Evolutionary conservation across 2,888 invertebrate genomes (phyloP), one percentile per base, ranked within the genome.

Genomic region (Trilocha varians): DNA sequence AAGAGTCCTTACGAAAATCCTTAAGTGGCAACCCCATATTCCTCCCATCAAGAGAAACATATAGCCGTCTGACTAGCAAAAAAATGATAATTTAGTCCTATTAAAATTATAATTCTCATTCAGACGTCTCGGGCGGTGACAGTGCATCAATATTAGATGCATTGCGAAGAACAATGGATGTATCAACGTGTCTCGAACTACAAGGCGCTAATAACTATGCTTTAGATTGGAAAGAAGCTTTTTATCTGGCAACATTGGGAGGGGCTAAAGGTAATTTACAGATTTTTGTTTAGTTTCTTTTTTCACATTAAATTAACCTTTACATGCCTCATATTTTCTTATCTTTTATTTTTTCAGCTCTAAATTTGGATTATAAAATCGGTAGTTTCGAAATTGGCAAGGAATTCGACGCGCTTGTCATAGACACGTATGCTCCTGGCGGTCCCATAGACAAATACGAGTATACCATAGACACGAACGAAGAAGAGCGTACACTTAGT

Each of bases 111-210:
- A n/a, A 16, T 16, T 38, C 40, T 32, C 3, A 43, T 40, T 14
- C 66, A 94, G 97, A 97, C 78, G 90, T 96, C 6, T 87, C 96
- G 0, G 97, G 94, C 1, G 97, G 96, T 0, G 91, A 92, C 61
- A 91, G 88, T 37, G 87, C 91, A 1, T 91, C 93, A 1, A 92
- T 97, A 45, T 62, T 95, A 41, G 91, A 93, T 59, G 90, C 91
- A 1, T 91, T 96, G 73, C 87, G 92, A 43, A 85, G 90, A 6
- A 88, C 93, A 0, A 82, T 97, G 59, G 89, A 91, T 52, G 90
- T 91, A 0, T 95, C 96, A 0, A 90, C 89, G 45, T 88, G 91
- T 55, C 57, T 94, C 13, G 88, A 90, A 32, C 52, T 86, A 15
- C 79, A 85, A 37, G 74, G 82, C 4, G 57, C 58, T 3, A 39